phyloP scores from a whole-genome alignment of 2,888 invertebrate species.

The Nymphalis polychloros region DNA sequence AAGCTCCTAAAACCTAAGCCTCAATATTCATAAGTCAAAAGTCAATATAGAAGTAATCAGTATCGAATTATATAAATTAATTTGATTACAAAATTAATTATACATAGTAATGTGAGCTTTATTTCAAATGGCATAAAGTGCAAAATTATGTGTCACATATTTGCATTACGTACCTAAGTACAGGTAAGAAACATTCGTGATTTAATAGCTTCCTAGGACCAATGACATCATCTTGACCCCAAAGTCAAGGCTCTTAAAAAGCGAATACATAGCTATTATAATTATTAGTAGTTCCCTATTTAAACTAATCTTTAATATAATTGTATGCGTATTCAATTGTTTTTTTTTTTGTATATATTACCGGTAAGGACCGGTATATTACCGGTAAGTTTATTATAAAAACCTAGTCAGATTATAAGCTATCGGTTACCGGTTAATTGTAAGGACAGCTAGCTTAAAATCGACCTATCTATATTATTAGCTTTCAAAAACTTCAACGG shows the following conservation, averaged over 20 bases:
- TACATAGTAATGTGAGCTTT: neutral
- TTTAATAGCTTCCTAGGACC: constrained; percentile 49
- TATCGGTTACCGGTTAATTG: too few relatives aligned
- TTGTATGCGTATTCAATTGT: neutral
- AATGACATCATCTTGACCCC: constrained; percentile 56
- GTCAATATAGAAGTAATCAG: too few relatives aligned
- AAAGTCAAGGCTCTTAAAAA: constrained; percentile 51
- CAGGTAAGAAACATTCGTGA: constrained; percentile 26
- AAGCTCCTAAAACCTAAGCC: too few relatives aligned
- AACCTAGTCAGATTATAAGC: too few relatives aligned
- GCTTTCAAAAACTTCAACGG: too few relatives aligned
- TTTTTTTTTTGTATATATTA: too few relatives aligned
- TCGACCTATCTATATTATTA: too few relatives aligned
- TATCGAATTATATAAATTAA: constrained; percentile 8
- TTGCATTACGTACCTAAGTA: neutral
- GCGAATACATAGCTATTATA: constrained; percentile 23
- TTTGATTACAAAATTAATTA: neutral
- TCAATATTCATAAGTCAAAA: too few relatives aligned
- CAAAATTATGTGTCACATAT: neutral
- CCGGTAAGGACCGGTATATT: too few relatives aligned
- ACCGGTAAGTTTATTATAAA: too few relatives aligned
- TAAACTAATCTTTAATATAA: constrained; percentile 21
- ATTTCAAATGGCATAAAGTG: neutral
- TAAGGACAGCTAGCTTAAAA: too few relatives aligned
- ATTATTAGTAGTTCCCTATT: constrained; percentile 18